These are phyloP conservation scores for Limenitis camilla DNA, from an alignment of 2,888 invertebrate genomes.

Conservation along the genomic window DNA sequence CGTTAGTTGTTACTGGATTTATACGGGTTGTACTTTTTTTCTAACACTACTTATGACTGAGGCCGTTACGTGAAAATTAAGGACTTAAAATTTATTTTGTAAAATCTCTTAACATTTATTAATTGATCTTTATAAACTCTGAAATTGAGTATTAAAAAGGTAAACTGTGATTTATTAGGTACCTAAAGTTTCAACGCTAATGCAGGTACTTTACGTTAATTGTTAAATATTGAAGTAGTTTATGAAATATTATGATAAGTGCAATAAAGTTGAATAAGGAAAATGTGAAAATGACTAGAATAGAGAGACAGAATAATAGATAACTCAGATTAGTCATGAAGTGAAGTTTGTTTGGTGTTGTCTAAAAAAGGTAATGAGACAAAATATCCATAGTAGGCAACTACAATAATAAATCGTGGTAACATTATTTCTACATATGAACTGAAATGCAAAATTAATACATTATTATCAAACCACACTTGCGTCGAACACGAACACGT, in stretches of 20 bases:
- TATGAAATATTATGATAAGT: not conserved
- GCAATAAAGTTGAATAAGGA: conserved; percentile 1
- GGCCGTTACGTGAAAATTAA: conserved; percentile 3
- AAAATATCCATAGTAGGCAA: conserved; percentile 20
- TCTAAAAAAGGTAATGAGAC: not conserved
- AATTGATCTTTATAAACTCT: conserved; percentile 4
- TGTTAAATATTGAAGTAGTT: not conserved
- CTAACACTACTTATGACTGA: conserved; percentile 22
- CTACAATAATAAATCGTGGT: conserved; percentile 31
- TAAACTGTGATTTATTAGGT: not conserved
- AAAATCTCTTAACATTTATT: not conserved
- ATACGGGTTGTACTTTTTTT: conserved; percentile 49
- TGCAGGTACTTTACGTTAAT: not conserved
- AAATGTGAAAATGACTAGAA: conserved; percentile 23
- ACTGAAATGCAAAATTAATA: conserved; percentile 61
- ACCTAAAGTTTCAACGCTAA: not conserved
- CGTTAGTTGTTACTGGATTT: conserved; percentile 39
- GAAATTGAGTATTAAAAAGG: not conserved
- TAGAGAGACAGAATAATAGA: conserved; percentile 13
- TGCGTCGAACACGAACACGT: conserved; percentile 18
- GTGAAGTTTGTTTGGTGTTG: not conserved
- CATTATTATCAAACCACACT: conserved; percentile 32
- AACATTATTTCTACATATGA: conserved; percentile 52
- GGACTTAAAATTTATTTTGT: not conserved
- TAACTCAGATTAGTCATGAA: not conserved